phyloP scores from a whole-genome alignment of 2,113 vertebrate species.

The Cyanoliseus patagonus region DNA sequence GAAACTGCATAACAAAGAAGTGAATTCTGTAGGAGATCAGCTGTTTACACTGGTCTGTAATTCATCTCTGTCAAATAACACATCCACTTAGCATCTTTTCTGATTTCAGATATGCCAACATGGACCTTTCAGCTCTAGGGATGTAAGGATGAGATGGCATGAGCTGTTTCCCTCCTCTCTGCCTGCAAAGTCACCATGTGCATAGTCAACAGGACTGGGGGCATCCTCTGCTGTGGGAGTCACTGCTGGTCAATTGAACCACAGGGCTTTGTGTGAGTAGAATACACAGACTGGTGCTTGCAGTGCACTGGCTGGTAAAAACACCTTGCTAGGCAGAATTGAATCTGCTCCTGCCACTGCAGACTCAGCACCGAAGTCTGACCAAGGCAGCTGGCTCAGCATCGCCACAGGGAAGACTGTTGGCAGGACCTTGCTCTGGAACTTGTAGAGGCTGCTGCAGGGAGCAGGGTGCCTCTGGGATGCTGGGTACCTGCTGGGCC shows the following conservation, averaged over 20 bases:
- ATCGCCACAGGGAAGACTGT: neutral
- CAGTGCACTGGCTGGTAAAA: neutral
- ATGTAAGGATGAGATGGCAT: fast-evolving
- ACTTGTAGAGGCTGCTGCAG: neutral
- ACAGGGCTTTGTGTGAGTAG: neutral
- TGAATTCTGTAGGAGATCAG: neutral
- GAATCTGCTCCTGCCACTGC: neutral
- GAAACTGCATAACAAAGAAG: neutral
- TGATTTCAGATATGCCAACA: neutral
- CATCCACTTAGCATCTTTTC: neutral
- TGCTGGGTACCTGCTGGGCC: neutral
- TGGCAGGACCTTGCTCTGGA: neutral
- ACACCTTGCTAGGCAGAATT: fast-evolving
- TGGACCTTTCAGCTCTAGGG: neutral
- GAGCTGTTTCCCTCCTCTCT: neutral
- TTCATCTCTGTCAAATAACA: neutral
- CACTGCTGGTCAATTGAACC: neutral
- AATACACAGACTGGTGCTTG: neutral
- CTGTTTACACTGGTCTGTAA: neutral
- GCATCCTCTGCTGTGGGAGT: neutral
- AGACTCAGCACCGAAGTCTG: neutral
- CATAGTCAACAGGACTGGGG: neutral
- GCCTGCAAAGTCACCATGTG: neutral
- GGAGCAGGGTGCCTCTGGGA: neutral
- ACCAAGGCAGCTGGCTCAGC: neutral